phyloP scores from a whole-genome alignment of 2,797 vertebrate species.

The Microchirus variegatus region DNA sequence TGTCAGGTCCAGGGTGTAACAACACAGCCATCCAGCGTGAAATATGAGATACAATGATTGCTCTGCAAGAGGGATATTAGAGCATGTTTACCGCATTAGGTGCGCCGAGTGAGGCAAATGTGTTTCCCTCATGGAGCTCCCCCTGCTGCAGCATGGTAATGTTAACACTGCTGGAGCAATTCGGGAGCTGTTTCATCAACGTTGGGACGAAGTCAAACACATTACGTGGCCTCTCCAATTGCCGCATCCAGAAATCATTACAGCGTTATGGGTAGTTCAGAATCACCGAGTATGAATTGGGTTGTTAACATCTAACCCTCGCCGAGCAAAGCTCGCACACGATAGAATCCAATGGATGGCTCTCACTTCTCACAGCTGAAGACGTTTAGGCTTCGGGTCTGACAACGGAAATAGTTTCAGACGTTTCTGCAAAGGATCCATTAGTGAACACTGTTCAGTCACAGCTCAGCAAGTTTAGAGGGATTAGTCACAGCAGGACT shows the following conservation, averaged over 20 bases:
- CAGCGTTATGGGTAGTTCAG: slow-evolving; percentile 36
- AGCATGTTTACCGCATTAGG: slow-evolving; percentile 40
- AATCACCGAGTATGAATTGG: slow-evolving; percentile 35
- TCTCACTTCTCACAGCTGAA: not conserved
- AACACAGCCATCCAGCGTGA: slow-evolving; percentile 8
- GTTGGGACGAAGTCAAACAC: slow-evolving; percentile 37
- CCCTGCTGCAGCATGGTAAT: slow-evolving; percentile 24
- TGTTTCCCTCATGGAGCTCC: slow-evolving; percentile 16
- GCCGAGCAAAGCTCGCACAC: slow-evolving; percentile 5
- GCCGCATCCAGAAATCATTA: slow-evolving; percentile 49
- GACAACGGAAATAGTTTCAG: not conserved
- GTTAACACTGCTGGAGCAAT: slow-evolving; percentile 19
- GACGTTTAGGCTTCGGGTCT: not conserved
- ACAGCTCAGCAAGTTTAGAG: too few species aligned
- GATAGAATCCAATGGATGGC: not conserved
- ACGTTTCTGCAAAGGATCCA: not conserved
- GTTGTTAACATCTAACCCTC: slow-evolving; percentile 41
- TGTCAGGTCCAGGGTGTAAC: slow-evolving; percentile 12
- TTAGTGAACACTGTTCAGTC: too few species aligned
- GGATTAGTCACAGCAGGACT: not conserved
- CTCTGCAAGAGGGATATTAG: slow-evolving; percentile 34
- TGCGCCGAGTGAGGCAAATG: slow-evolving; percentile 18
- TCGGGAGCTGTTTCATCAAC: slow-evolving; percentile 29
- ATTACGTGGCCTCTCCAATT: slow-evolving; percentile 33
- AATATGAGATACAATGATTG: slow-evolving; percentile 37